A percentile compares a stretch with the other conserved stretches of the same genome.
Evolutionary conservation across 2,113 vertebrate genomes (phyloP).

Genomic region (Cettia cetti): DNA sequence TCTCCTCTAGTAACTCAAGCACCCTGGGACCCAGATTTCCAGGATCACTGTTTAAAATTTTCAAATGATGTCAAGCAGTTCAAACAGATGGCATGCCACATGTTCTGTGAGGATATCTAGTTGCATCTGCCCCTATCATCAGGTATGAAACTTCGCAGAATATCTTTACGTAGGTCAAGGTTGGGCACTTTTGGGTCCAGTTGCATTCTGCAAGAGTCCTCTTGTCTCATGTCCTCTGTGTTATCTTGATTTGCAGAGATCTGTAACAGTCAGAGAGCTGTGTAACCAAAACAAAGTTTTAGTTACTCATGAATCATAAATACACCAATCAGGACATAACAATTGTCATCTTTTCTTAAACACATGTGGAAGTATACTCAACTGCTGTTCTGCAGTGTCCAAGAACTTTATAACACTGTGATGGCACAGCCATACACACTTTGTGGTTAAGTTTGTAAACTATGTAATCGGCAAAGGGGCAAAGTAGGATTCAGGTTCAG

Average conservation of each 20-base stretch:
- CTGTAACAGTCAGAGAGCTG: not conserved
- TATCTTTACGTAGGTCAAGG: not conserved
- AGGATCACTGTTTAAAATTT: not conserved
- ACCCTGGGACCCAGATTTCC: not conserved
- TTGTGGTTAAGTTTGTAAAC: not conserved
- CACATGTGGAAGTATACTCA: not conserved
- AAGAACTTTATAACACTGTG: not conserved
- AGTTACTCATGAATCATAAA: not conserved
- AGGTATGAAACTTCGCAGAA: not conserved
- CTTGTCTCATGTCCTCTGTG: rapidly evolving
- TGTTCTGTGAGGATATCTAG: not conserved
- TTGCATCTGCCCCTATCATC: not conserved
- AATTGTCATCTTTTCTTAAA: not conserved
- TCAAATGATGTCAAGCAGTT: not conserved
- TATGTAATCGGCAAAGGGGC: not conserved
- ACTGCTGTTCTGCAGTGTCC: not conserved
- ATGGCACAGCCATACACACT: not conserved
- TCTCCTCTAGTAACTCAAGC: not conserved
- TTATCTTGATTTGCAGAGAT: not conserved
- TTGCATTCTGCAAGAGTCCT: not conserved
- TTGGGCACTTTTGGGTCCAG: not conserved
- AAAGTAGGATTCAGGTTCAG: not conserved
- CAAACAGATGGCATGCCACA: not conserved
- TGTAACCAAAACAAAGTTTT: not conserved
- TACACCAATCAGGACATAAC: not conserved